These are phyloP conservation scores for Ips typographus DNA, from an alignment of 1,140 invertebrate genomes.

Conservation along the genomic window DNA sequence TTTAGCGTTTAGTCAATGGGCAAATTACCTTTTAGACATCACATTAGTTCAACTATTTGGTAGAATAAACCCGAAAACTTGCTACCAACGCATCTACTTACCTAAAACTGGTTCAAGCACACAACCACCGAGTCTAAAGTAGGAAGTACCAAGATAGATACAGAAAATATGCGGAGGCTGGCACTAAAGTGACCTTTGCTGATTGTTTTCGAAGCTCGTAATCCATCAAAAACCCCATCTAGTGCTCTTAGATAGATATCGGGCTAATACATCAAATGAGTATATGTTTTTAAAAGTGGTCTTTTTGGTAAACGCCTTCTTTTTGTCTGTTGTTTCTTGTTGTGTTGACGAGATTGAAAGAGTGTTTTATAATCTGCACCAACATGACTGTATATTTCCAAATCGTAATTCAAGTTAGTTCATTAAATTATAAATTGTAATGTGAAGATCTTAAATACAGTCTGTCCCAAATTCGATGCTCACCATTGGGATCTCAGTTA, in stretches of 20 bases:
- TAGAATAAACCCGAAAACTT: too few relatives aligned
- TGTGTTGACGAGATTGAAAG: conserved; percentile 9
- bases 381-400: not conserved
- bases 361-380: not conserved
- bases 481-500: too few relatives aligned
- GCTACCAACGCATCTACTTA: too few relatives aligned
- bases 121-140: too few relatives aligned
- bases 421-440: too few relatives aligned
- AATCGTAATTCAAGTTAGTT: too few relatives aligned
- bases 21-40: not conserved
- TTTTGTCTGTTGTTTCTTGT: not conserved
- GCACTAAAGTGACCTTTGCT: conserved; percentile 6
- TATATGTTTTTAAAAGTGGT: conserved; percentile 7
- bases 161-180: not conserved
- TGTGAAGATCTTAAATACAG: too few relatives aligned
- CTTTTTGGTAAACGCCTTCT: conserved; percentile 10
- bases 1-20: conserved; percentile 8
- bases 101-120: too few relatives aligned
- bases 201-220: conserved; percentile 14
- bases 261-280: conserved; percentile 19
- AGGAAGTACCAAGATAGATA: not conserved
- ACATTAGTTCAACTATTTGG: not conserved
- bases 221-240: conserved; percentile 24
- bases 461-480: too few relatives aligned
- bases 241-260: conserved; percentile 24